Evolutionary conservation across 2,113 vertebrate genomes (phyloP), one percentile per base, ranked within the genome.

Genomic region (Rhinoderma darwinii): DNA sequence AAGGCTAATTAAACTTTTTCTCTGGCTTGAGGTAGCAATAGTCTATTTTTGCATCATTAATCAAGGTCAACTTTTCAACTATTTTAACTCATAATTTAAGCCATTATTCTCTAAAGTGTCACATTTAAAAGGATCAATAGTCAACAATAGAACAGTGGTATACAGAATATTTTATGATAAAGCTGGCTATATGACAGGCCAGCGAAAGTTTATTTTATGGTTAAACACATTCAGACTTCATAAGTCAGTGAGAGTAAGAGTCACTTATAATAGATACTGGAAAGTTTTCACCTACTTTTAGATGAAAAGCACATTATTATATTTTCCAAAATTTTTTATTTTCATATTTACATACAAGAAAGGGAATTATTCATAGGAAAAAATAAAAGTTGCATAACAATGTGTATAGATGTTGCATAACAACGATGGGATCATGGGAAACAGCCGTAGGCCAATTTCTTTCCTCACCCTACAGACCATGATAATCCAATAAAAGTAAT

Each of bases 1-100:
- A 87, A 87, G 78, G 68, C 85, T 87, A 87, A 87, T 87, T 87
- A 87, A 73, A 87, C 47, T 80, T 87, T 84, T 74, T 81, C 63
- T 82, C 63, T 81, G 68, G 56, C 39, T 68, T n/a, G 27, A 43
- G 50, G 85, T 82, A 27, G 78, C 68, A 41, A 54, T 43, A 25
- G 61, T 82, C 85, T 47, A 61, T 44, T 82, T 72, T 73, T 82
- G 85, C 85, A 87, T 61, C 85, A 74, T 81, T 87, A 74, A 87
- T 87, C 85, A 87, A 87, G 85, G 77, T 87, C 85, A 82, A 61
- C 66, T 59, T 74, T 87, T 73, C 35, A 87, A 87, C 51, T 43
- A 63, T 37, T 54, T 44, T 44, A 37, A n/a, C n/a, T 87, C 75
- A 25, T 77, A 84, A n/a, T 78, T 51, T 54, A 87, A 61, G 50